These are phyloP conservation scores for Rhamphomyia laevipes DNA, from an alignment of 2,888 invertebrate species.

Conservation along the genomic window DNA sequence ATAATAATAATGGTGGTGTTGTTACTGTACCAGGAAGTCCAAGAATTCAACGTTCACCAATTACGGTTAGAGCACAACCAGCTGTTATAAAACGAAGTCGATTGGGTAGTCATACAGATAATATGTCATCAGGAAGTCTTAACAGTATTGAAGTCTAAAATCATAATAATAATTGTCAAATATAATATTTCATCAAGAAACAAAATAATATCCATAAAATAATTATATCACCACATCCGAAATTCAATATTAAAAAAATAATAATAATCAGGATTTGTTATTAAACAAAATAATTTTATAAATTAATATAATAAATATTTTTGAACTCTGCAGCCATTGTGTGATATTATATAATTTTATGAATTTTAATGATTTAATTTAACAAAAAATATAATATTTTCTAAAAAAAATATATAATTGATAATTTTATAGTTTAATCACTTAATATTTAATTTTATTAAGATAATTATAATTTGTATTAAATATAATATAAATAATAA, in stretches of 20 bases:
- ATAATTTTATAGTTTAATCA: no score
- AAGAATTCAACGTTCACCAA: slow-evolving; percentile 35
- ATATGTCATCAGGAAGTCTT: slow-evolving; percentile 37
- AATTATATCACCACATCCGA: no score
- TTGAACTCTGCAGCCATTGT: not conserved
- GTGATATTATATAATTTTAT: not conserved
- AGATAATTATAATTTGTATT: no score
- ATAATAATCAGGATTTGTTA: not conserved
- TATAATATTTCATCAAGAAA: not conserved
- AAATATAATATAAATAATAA: no score
- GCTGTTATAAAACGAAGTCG: slow-evolving; percentile 32
- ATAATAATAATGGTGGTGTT: slow-evolving; percentile 28
- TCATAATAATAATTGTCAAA: not conserved
- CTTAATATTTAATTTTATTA: no score
- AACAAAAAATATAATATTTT: no score
- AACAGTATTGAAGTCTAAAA: slow-evolving; percentile 38
- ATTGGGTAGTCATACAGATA: slow-evolving; percentile 36
- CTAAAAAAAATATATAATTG: no score
- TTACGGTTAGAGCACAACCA: slow-evolving; percentile 28
- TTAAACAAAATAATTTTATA: not conserved
- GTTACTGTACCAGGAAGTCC: slow-evolving; percentile 34
- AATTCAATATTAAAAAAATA: not conserved
- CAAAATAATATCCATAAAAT: not conserved
- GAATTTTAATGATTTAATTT: not conserved
- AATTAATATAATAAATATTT: not conserved